phyloP scores from a whole-genome alignment of 2,888 invertebrate genomes.

The Bugula neritina region DNA sequence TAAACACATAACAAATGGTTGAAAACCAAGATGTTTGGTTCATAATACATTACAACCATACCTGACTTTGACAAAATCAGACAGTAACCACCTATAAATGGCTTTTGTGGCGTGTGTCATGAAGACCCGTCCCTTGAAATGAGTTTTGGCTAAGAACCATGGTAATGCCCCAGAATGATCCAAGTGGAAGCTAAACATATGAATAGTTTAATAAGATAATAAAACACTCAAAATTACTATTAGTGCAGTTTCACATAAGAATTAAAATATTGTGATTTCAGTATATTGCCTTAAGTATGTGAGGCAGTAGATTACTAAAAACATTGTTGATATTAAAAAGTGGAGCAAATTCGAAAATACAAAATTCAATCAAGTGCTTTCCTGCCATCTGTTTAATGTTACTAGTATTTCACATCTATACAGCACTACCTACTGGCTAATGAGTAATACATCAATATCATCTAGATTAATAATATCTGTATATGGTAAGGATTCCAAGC shows the following conservation, averaged over 20 bases:
- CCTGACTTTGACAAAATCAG: slow-evolving; percentile 98
- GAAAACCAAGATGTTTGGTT: too few species aligned
- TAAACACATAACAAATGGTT: neutral
- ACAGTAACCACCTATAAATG: slow-evolving; percentile 94
- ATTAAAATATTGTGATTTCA: too few species aligned
- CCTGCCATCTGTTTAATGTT: too few species aligned
- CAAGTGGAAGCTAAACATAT: slow-evolving; percentile 76
- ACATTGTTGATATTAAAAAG: too few species aligned
- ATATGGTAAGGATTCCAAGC: slow-evolving; percentile 95
- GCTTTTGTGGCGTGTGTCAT: slow-evolving; percentile 99
- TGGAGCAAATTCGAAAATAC: too few species aligned
- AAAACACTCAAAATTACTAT: too few species aligned
- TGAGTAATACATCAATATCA: slow-evolving; percentile 78
- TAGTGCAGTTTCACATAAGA: too few species aligned
- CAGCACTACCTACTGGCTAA: slow-evolving; percentile 77
- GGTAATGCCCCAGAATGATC: slow-evolving; percentile 97
- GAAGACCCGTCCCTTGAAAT: slow-evolving; percentile 92
- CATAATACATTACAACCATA: slow-evolving; percentile 48
- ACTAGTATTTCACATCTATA: too few species aligned
- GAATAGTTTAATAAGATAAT: too few species aligned
- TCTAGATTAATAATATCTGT: slow-evolving; percentile 95
- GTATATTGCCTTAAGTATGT: too few species aligned
- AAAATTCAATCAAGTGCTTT: too few species aligned
- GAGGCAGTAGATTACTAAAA: too few species aligned
- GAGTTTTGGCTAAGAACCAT: slow-evolving; percentile 94